phyloP scores from a whole-genome alignment of 2,113 vertebrate species.

The Formicarius rufipectus region DNA sequence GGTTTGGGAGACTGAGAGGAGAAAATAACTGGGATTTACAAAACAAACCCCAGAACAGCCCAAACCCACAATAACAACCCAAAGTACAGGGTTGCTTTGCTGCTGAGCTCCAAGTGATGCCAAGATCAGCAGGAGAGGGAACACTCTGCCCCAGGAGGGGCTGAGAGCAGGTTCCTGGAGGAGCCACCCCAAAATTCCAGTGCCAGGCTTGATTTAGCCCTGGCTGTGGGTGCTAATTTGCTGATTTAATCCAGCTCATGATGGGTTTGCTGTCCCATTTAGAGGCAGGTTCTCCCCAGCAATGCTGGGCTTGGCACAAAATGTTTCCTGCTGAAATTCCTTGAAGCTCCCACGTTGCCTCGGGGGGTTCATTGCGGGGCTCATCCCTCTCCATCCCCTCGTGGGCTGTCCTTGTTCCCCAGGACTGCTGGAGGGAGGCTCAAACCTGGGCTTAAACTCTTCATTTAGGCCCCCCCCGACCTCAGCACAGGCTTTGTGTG shows the following conservation, averaged over 20 bases:
- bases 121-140: background rate
- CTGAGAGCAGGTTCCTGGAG: background rate
- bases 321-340: background rate
- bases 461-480: background rate
- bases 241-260: background rate
- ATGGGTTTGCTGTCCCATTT: background rate
- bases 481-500: background rate
- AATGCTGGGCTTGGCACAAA: background rate
- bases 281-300: background rate
- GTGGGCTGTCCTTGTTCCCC: background rate
- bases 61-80: background rate
- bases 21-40: background rate
- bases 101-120: background rate
- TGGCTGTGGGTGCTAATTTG: background rate
- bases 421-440: background rate
- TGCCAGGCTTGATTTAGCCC: background rate
- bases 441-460: background rate
- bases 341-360: background rate
- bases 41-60: background rate
- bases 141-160: background rate
- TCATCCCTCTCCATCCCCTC: background rate
- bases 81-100: background rate
- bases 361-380: rapidly evolving
- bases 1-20: background rate
- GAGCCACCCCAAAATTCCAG: background rate